Conservation (phyloP, 30 jellyfish, hydroid and myxozoan genomes). For the Catostylus mosaicus region DNA sequence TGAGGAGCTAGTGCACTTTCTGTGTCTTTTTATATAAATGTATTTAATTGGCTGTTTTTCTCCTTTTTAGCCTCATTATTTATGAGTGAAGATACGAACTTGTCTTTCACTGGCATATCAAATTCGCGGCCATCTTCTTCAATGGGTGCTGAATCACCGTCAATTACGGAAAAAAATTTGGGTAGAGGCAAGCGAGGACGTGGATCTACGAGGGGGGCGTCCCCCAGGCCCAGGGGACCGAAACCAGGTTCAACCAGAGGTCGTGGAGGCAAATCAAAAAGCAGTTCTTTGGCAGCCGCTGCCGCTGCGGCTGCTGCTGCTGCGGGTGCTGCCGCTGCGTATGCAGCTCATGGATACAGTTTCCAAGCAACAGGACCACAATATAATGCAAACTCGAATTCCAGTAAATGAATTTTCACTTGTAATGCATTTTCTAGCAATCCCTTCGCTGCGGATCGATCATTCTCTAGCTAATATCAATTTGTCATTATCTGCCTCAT, state of each 20-base stretch:
- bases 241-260: constrained; percentile 75
- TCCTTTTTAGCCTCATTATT: constrained; percentile 40
- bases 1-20: too few relatives aligned
- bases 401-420: constrained; percentile 27
- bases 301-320: constrained; percentile 99
- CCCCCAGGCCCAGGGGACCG: constrained; percentile 66
- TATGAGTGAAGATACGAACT: constrained; percentile 70
- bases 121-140: constrained; percentile 85
- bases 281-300: constrained; percentile 91
- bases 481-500: too few relatives aligned
- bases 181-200: constrained; percentile 93
- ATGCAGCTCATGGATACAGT: constrained; percentile 95
- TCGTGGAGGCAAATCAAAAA: constrained; percentile 81
- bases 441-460: neutral
- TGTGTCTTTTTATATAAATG: too few relatives aligned
- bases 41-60: neutral
- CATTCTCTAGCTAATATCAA: too few relatives aligned
- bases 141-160: constrained; percentile 60
- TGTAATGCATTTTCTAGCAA: neutral
- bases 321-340: constrained; percentile 98
- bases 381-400: constrained; percentile 52
- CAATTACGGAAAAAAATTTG: constrained; percentile 9
- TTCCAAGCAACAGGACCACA: constrained; percentile 83
- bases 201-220: constrained; percentile 76
- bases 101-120: constrained; percentile 30